Percentiles rank a stretch among this genome's conserved stretches.
phyloP scores from a whole-genome alignment of 2,113 vertebrate species.

The Hippocampus zosterae region DNA sequence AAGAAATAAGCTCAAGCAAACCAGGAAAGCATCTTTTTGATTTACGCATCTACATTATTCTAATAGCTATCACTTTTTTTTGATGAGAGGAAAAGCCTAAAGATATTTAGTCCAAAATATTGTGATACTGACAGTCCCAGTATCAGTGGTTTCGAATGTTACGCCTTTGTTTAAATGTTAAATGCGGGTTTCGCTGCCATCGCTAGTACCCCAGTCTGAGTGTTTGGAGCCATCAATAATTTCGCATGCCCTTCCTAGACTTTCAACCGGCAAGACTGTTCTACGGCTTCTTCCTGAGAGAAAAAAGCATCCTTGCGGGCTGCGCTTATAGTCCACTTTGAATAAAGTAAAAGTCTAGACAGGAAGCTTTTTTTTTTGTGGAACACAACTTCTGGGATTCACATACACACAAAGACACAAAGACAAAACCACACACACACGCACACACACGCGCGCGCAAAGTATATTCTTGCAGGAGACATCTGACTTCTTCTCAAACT shows the following conservation, averaged over 20 bases:
- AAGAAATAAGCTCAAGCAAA: neutral
- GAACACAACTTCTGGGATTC: constrained; percentile 6
- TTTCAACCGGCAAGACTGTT: constrained; percentile 11
- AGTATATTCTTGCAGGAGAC: constrained; percentile 18
- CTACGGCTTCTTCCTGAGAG: constrained; percentile 12
- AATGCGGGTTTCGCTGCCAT: neutral
- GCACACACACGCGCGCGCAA: constrained; percentile 15
- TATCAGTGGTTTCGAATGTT: neutral
- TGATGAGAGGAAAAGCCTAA: neutral
- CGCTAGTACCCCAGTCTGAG: neutral
- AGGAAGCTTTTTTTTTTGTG: constrained; percentile 11
- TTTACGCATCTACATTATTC: neutral
- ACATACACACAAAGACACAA: constrained; percentile 22
- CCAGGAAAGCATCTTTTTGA: neutral
- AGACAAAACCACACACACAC: too few relatives aligned
- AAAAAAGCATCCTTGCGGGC: neutral
- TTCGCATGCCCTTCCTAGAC: constrained; percentile 13
- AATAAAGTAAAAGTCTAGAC: constrained; percentile 33
- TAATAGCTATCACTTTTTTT: too few relatives aligned
- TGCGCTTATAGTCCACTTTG: constrained; percentile 23
- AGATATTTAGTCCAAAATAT: neutral
- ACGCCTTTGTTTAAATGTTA: neutral
- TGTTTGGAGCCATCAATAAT: constrained; percentile 25
- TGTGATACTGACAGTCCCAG: neutral
- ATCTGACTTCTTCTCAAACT: constrained; percentile 38